phyloP scores from a whole-genome alignment of 1,140 invertebrate genomes.

The Pseudomyrmex flavicornis region DNA sequence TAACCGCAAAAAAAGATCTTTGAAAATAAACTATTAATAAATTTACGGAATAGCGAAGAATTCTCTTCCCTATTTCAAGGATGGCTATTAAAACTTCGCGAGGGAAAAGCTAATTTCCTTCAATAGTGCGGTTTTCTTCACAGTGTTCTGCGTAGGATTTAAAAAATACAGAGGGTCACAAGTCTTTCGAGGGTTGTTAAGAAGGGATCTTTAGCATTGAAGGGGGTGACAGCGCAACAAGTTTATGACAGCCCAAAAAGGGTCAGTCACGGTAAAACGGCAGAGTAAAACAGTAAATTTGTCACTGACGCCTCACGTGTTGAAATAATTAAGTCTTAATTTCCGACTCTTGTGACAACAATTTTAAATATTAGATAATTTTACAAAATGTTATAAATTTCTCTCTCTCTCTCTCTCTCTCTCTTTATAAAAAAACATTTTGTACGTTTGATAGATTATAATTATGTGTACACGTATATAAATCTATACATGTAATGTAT shows the following conservation, averaged over 20 bases:
- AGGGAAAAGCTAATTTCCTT: constrained; percentile 82
- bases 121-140: constrained; percentile 80
- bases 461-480: too few relatives aligned
- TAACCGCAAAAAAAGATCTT: constrained; percentile 43
- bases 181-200: constrained; percentile 82
- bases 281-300: constrained; percentile 41
- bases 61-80: constrained; percentile 74
- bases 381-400: too few relatives aligned
- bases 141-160: constrained; percentile 40
- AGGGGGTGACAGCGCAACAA: constrained; percentile 77
- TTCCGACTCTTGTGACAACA: constrained; percentile 14
- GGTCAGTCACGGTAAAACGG: constrained; percentile 51
- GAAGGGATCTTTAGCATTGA: constrained; percentile 75
- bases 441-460: too few relatives aligned
- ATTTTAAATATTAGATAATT: too few relatives aligned
- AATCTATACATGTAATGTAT: too few relatives aligned
- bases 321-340: constrained; percentile 29
- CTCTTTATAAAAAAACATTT: too few relatives aligned
- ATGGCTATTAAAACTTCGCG: constrained; percentile 75
- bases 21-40: constrained; percentile 68
- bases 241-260: constrained; percentile 77
- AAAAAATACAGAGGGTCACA: constrained; percentile 34
- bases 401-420: too few relatives aligned
- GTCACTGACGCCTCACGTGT: constrained; percentile 50
- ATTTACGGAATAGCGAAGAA: constrained; percentile 77